Base-by-base conservation (phyloP, 2,888 invertebrate genomes). In the Lithodes maja region DNA sequence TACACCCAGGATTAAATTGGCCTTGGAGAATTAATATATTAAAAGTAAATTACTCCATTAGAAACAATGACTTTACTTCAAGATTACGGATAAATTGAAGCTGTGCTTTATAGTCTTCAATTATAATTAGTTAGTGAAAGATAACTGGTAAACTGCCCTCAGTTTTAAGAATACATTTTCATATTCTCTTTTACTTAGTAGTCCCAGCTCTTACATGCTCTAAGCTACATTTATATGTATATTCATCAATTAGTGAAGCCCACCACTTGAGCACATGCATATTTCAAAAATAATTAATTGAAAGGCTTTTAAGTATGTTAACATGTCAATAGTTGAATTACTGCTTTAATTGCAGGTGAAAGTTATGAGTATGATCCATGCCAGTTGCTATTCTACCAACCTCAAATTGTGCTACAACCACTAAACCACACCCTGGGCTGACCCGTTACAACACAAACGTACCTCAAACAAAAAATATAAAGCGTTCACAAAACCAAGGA, bases 251-350 rank as follows among this genome's bases (percentile, higher is more conserved):
- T 49, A 15, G 74, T 55, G 50, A 81, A 80, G 33, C 81, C 86
- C 74, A 75, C 86, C 86, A 86, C 86, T 86, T 86, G 86, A 86
- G 86, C 81, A 75, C 86, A 86, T 86, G 86, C 86, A 81, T 54
- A 74, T 49, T 74, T 75, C 54, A 54, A 53, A 33, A 15, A 61
- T 82, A 49, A 61, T 12, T 33, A 33, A 33, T 33, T 33, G 33
- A 33, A 33, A 33, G 17, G 2, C 53, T 78, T 80, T 80, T 55
- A 17, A 17, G 12, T 53, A 78, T 12, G 55, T 80, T 80, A 55
- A 54, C 5, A 2, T 80, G 55, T 54, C 53, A 80, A 17, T 80
- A n/a, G 12, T 80, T 80, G 54, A 12, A 54, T 80, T 55, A 54
- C 15, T 55, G 3, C 53, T 12, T 33, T 50, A 50, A 49, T 50